Percentiles rank a stretch among this genome's conserved stretches.
These are phyloP conservation scores for Asbolus verrucosus DNA, from an alignment of 1,140 invertebrate genomes.

Conservation along the genomic window DNA sequence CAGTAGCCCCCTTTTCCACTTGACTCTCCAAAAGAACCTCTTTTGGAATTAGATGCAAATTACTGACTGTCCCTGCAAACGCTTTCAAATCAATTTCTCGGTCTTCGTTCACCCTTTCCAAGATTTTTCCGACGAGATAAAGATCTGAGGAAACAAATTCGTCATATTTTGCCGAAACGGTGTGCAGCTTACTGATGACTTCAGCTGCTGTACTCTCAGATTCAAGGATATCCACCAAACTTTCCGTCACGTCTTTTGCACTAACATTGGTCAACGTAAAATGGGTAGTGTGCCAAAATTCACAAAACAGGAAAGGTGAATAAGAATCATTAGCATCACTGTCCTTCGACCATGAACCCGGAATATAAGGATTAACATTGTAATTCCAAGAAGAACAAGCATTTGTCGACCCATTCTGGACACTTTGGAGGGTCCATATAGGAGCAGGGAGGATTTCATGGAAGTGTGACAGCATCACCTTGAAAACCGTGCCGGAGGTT, in stretches of 20 bases:
- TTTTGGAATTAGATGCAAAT: conserved; percentile 64
- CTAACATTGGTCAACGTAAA: conserved; percentile 22
- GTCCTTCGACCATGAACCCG: background rate
- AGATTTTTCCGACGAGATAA: conserved; percentile 7
- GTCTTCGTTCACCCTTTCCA: background rate
- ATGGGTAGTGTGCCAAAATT: conserved; percentile 48
- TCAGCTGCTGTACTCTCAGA: conserved; percentile 42
- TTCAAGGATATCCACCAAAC: conserved; percentile 47
- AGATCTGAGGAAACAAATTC: conserved; percentile 18
- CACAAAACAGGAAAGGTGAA: conserved; percentile 55
- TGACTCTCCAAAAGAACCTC: conserved; percentile 75
- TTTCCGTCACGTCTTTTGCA: conserved; percentile 45
- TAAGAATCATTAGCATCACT: background rate
- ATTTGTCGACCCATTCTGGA: too few relatives aligned
- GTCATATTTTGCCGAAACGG: conserved; percentile 5
- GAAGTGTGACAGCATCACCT: too few relatives aligned
- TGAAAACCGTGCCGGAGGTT: too few relatives aligned
- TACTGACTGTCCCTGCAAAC: conserved; percentile 1
- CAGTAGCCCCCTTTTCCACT: conserved; percentile 73
- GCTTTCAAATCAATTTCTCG: conserved; percentile 6
- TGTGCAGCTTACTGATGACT: conserved; percentile 42
- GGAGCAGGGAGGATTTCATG: too few relatives aligned
- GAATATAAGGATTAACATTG: too few relatives aligned
- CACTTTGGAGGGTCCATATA: too few relatives aligned
- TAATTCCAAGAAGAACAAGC: background rate